Evolutionary conservation across 2,113 vertebrate genomes (phyloP).

Genomic region (Gnathonemus longibarbis): DNA sequence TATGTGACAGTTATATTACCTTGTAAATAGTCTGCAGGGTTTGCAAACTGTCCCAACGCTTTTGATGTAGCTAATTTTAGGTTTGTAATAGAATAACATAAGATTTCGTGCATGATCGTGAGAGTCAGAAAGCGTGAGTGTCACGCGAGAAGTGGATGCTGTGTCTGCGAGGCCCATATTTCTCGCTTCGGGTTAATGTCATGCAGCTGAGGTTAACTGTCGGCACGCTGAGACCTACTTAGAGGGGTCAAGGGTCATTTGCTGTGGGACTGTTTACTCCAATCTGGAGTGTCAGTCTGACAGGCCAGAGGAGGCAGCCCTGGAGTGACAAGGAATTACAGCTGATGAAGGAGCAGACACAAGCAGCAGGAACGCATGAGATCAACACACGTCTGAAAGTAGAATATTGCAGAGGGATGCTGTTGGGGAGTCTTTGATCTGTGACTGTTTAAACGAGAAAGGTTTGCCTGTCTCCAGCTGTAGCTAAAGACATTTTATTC

Average conservation of each 20-base stretch:
- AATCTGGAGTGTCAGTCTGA: conserved; percentile 6
- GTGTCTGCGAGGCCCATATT: not conserved
- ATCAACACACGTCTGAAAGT: not conserved
- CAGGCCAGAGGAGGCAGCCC: conserved; percentile 2
- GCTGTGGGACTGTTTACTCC: not conserved
- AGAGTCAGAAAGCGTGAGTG: not conserved
- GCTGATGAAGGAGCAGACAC: conserved; percentile 3
- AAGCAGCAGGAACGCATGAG: not conserved
- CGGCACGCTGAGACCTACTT: not conserved
- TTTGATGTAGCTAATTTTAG: not conserved
- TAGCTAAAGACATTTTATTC: not conserved
- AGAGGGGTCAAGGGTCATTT: not conserved
- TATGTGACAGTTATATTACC: not conserved
- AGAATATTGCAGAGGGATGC: not conserved
- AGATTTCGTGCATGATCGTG: not conserved
- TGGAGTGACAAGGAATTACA: conserved; percentile 17
- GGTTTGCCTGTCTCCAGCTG: not conserved
- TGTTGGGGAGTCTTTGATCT: not conserved
- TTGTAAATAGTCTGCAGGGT: not conserved
- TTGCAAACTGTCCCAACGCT: not conserved
- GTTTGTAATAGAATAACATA: not conserved
- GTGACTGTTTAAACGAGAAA: not conserved
- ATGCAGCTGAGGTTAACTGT: conserved; percentile 8
- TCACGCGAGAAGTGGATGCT: not conserved
- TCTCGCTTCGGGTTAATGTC: not conserved